phyloP scores from a whole-genome alignment of 1,140 invertebrate species.

The Elymnias hypermnestra region DNA sequence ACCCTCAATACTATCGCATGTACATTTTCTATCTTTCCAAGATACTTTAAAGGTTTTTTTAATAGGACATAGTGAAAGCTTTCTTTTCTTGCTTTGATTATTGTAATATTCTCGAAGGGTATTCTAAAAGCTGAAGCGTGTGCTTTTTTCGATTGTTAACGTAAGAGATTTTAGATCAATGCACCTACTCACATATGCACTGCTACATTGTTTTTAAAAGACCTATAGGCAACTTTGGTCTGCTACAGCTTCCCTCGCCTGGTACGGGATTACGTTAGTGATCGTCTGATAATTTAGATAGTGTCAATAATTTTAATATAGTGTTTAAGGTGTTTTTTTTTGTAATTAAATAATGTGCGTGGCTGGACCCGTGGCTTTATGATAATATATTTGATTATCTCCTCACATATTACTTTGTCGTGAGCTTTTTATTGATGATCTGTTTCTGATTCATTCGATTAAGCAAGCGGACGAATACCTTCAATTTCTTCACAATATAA shows the following conservation, averaged over 20 bases:
- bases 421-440: too few relatives aligned
- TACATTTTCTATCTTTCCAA: too few relatives aligned
- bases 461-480: too few relatives aligned
- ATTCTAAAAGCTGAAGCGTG: background rate
- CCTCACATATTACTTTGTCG: constrained; percentile 15
- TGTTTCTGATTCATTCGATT: too few relatives aligned
- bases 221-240: constrained; percentile 10
- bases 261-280: constrained; percentile 24
- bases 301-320: constrained; percentile 22
- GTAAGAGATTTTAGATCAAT: constrained; percentile 26
- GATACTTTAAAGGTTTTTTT: too few relatives aligned
- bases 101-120: background rate
- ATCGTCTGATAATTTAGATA: constrained; percentile 25
- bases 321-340: constrained; percentile 26
- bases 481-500: too few relatives aligned
- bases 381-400: constrained; percentile 17
- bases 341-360: constrained; percentile 36
- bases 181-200: constrained; percentile 30
- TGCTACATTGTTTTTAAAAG: constrained; percentile 19
- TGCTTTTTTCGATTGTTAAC: constrained; percentile 6
- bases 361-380: constrained; percentile 36
- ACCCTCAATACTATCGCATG: too few relatives aligned
- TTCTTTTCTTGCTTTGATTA: background rate
- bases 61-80: too few relatives aligned
- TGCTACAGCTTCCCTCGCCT: constrained; percentile 22